These are phyloP conservation scores for Danionella dracula DNA, from an alignment of 2,797 vertebrate genomes.

Conservation along the genomic window DNA sequence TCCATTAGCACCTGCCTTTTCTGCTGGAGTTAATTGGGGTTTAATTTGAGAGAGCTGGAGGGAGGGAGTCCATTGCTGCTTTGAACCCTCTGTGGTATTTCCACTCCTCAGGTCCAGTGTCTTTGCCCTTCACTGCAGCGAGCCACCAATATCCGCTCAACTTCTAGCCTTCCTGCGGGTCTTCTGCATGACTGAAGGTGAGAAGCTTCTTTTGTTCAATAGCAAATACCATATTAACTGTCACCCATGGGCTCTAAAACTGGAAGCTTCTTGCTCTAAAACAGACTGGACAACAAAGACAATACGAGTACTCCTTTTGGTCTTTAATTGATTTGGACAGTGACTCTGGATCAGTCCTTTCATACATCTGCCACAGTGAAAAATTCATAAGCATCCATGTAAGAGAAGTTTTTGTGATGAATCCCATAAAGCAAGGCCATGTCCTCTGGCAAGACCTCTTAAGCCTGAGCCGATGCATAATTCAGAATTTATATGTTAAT, in stretches of 20 bases:
- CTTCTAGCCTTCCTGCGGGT: conserved; percentile 94
- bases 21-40: conserved; percentile 33
- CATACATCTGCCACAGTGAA: conserved; percentile 60
- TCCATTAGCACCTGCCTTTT: conserved; percentile 30
- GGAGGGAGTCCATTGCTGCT: not conserved
- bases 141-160: conserved; percentile 92
- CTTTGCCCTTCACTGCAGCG: conserved; percentile 87
- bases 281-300: conserved; percentile 5
- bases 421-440: conserved; percentile 56
- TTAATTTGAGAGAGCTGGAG: conserved; percentile 34
- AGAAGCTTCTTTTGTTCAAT: not conserved
- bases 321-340: conserved; percentile 62
- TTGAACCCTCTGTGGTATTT: conserved; percentile 31
- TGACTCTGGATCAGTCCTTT: conserved; percentile 47
- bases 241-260: not conserved
- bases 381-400: conserved; percentile 60
- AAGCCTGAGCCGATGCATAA: conserved; percentile 55
- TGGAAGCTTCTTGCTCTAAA: not conserved
- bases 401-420: conserved; percentile 54
- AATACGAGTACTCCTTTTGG: conserved; percentile 15
- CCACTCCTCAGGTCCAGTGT: conserved; percentile 81
- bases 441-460: conserved; percentile 54
- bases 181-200: conserved; percentile 98
- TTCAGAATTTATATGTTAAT: conserved; percentile 59
- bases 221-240: not conserved